Conservation (phyloP, 2,797 vertebrate species). For the Amblyopsis hoosieri region DNA sequence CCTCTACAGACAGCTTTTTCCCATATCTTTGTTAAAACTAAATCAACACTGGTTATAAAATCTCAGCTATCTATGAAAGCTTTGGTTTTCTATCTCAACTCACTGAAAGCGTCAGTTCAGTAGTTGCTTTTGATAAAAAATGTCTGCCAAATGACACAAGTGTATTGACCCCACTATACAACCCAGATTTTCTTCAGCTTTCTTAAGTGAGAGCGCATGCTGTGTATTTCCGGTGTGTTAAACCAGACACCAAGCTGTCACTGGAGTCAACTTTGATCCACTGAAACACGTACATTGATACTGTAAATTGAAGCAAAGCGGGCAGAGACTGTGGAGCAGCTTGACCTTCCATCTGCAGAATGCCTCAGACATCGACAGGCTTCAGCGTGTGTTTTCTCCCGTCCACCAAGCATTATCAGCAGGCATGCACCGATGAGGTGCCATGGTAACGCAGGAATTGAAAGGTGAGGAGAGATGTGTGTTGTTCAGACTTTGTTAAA, state of each 20-base stretch:
- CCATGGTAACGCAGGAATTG: slow-evolving; percentile 10
- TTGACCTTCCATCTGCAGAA: slow-evolving; percentile 26
- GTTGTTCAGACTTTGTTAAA: neutral
- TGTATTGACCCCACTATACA: too few relatives aligned
- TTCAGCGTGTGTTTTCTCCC: slow-evolving; percentile 12
- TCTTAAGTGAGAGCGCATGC: neutral
- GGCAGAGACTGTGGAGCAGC: neutral
- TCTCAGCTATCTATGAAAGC: too few relatives aligned
- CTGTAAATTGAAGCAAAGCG: slow-evolving; percentile 11
- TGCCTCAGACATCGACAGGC: slow-evolving; percentile 13
- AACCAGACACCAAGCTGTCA: slow-evolving; percentile 3
- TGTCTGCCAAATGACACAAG: too few relatives aligned
- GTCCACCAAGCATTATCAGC: slow-evolving; percentile 31
- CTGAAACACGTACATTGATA: slow-evolving; percentile 14
- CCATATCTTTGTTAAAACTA: too few relatives aligned
- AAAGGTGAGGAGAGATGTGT: slow-evolving; percentile 15
- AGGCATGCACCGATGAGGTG: slow-evolving; percentile 13
- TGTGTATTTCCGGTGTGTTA: neutral
- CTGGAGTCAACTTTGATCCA: slow-evolving; percentile 7
- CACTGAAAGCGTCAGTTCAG: too few relatives aligned
- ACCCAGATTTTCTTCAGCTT: too few relatives aligned
- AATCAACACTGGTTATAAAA: too few relatives aligned
- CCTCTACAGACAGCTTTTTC: too few relatives aligned
- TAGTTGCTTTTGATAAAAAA: too few relatives aligned
- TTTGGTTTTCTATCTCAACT: too few relatives aligned